Base-by-base conservation (phyloP, 2,797 vertebrate species). In the Eospalax fontanierii region DNA sequence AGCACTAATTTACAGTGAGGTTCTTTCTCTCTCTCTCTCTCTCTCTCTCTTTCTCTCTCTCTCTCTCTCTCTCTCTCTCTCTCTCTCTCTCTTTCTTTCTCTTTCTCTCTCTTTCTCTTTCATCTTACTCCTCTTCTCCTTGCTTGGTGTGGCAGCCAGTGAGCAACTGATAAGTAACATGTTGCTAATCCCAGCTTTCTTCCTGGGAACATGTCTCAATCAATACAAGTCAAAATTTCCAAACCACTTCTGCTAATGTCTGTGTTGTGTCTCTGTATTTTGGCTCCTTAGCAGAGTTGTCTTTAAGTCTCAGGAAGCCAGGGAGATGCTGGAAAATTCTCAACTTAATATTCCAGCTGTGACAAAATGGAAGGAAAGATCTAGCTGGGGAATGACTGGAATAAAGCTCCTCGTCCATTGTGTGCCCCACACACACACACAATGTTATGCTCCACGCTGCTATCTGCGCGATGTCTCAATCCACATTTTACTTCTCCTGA, bases 341-440 rank as follows among this genome's bases (percentile, higher is more conserved):
- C 70, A 93, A 97, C 96, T 95, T 66, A 93, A 97, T 90, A 80
- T 96, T 91, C 97, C 93, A 97, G 80, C 18, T 93, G 68, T 80
- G 84, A 26, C n/a, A 1, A 35, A 63, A 22, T 19, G 46, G 50
- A 91, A 54, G 40, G 16, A 59, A 33, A 88, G 30, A 81, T 65
- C 4, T 33, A 15, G 11, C 28, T 14, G 10, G 66, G 43, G 63
- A 33, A 76, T 46, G 71, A 66, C 57, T 35, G 66, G 89, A 54
- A 38, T 54, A 57, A 43, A 28, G 30, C 40, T 70, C 65, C 38
- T 16, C 61, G 63, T 79, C 76, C 10, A 9, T 30, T 30, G 28
- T 78, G n/a, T 35, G 26, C 21, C 35, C 71, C 3, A 16, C 87
- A n/a, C n/a, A n/a, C n/a, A n/a, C n/a, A n/a, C n/a, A n/a, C n/a